Evolutionary conservation across 2,888 invertebrate genomes (phyloP).

Genomic region (Norana najaformis): DNA sequence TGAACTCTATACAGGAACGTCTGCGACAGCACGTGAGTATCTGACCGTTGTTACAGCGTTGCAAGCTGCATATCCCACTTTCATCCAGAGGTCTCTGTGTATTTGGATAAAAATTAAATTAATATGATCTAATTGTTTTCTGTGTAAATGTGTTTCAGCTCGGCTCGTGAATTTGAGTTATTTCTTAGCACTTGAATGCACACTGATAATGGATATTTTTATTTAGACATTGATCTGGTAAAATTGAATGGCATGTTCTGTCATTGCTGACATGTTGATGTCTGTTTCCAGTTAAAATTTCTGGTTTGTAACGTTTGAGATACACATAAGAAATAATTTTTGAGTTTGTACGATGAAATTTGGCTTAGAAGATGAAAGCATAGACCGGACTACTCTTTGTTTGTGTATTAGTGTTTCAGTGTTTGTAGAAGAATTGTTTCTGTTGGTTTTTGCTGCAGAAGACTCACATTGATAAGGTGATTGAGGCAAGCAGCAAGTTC

Average conservation of each 20-base stretch:
- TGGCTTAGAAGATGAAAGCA: background rate
- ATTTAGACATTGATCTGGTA: too few species aligned
- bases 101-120: background rate
- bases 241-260: background rate
- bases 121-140: background rate
- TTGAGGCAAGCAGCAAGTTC: slow-evolving; percentile 70
- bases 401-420: background rate
- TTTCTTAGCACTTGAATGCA: too few species aligned
- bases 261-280: background rate
- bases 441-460: slow-evolving; percentile 49
- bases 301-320: background rate
- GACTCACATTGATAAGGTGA: slow-evolving; percentile 58
- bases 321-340: too few species aligned
- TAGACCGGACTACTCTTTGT: background rate
- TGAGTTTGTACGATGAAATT: background rate
- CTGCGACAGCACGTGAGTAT: slow-evolving; percentile 84
- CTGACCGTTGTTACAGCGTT: background rate
- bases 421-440: background rate
- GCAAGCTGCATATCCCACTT: background rate
- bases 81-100: background rate
- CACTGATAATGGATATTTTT: too few species aligned
- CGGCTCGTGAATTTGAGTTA: too few species aligned
- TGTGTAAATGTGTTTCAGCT: background rate
- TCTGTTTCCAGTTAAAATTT: background rate
- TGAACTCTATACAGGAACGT: slow-evolving; percentile 86